Evolutionary conservation across 2,797 vertebrate genomes (phyloP).

Genomic region (Micropoecilia bifurca): DNA sequence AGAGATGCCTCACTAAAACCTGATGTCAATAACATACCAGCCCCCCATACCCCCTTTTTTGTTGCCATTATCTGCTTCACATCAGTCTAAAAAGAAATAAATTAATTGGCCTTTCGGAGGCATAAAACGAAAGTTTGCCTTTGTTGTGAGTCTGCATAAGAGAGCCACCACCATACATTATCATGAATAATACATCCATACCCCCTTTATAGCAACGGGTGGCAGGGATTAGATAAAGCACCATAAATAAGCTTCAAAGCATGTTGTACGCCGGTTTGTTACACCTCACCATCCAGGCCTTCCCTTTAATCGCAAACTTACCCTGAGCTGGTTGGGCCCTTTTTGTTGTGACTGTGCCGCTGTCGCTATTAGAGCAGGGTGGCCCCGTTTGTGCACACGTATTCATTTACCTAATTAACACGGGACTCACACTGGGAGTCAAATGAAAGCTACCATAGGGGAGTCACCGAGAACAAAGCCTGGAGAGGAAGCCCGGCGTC

Average conservation of each 20-base stretch:
- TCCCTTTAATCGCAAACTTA: constrained; percentile 81
- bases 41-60: neutral
- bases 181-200: constrained; percentile 82
- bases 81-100: constrained; percentile 66
- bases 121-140: constrained; percentile 72
- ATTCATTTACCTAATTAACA: constrained; percentile 85
- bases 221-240: constrained; percentile 80
- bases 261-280: constrained; percentile 73
- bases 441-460: constrained; percentile 79
- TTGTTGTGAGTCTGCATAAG: constrained; percentile 82
- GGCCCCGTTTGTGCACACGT: constrained; percentile 72
- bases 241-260: constrained; percentile 85
- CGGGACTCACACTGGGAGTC: constrained; percentile 81
- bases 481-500: constrained; percentile 57
- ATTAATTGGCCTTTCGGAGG: constrained; percentile 80
- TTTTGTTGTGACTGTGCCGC: constrained; percentile 74
- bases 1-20: constrained; percentile 53
- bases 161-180: constrained; percentile 79
- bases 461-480: constrained; percentile 79
- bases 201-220: constrained; percentile 78
- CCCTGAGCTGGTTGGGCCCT: constrained; percentile 73
- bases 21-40: constrained; percentile 51
- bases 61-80: constrained; percentile 56
- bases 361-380: constrained; percentile 71
- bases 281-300: constrained; percentile 79